Evolutionary conservation across 2,113 vertebrate genomes (phyloP).

Genomic region (Naja naja): DNA sequence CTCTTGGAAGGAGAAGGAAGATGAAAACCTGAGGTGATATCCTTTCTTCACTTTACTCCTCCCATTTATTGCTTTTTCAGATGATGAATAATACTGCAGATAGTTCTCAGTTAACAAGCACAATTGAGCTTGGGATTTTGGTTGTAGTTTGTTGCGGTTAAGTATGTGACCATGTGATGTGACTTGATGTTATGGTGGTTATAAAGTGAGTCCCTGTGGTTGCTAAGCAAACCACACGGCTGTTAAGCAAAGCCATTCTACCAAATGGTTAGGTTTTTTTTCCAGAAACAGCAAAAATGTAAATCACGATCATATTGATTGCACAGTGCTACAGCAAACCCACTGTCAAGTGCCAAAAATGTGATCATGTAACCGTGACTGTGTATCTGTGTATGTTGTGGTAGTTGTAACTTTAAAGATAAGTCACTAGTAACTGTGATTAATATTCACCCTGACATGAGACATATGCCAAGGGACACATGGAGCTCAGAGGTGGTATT

Average conservation of each 20-base stretch:
- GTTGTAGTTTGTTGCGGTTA: not conserved
- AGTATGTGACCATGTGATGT: not conserved
- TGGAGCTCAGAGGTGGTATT: not conserved
- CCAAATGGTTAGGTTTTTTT: not conserved
- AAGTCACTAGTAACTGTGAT: not conserved
- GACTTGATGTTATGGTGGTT: not conserved
- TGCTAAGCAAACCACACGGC: not conserved
- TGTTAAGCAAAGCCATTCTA: not conserved
- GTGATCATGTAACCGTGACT: not conserved
- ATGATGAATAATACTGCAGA: not conserved
- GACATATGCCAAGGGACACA: not conserved
- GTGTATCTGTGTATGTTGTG: not conserved
- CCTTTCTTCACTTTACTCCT: not conserved
- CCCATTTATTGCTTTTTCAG: not conserved
- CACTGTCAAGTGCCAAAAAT: not conserved
- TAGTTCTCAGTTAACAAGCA: not conserved
- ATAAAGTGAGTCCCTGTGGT: not conserved
- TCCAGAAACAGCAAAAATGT: not conserved
- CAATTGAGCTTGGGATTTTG: not conserved
- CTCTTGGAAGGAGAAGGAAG: not conserved
- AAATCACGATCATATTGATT: not conserved
- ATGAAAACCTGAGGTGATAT: not conserved
- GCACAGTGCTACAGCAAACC: not conserved
- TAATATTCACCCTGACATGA: not conserved
- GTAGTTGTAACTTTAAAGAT: not conserved